phyloP scores from a whole-genome alignment of 2,797 vertebrate genomes.

The Gymnoscopelus braueri region DNA sequence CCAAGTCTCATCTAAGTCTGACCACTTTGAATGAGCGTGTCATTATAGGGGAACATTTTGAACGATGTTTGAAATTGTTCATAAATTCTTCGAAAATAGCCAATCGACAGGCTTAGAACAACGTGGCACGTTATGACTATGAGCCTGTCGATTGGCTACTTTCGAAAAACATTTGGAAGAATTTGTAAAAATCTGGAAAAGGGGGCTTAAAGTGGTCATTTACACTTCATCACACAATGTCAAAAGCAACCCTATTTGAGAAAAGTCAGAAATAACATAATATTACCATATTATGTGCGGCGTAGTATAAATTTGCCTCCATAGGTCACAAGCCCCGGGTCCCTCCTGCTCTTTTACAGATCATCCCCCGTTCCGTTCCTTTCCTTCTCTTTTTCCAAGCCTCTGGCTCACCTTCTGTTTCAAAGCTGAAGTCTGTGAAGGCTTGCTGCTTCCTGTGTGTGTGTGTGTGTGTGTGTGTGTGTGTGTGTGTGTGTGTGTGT shows the following conservation, averaged over 20 bases:
- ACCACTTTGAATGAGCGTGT: too few species aligned
- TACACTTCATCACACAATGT: too few species aligned
- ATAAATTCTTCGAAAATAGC: too few species aligned
- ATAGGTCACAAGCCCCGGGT: background rate
- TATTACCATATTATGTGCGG: too few species aligned
- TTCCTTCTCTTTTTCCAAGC: background rate
- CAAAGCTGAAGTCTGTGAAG: conserved; percentile 7
- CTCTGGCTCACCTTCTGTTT: background rate
- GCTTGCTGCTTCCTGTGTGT: background rate
- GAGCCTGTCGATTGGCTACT: too few species aligned
- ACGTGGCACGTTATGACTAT: too few species aligned
- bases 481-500: conserved; percentile 19
- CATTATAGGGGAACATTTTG: too few species aligned
- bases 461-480: conserved; percentile 16
- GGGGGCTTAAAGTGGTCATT: too few species aligned
- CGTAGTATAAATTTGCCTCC: background rate
- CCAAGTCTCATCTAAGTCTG: background rate
- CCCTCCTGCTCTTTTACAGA: background rate
- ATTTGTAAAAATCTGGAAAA: too few species aligned
- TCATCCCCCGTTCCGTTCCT: background rate
- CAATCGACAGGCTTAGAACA: too few species aligned
- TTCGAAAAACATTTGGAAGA: too few species aligned
- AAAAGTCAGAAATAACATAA: background rate
- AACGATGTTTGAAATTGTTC: too few species aligned
- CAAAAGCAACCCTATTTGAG: background rate